phyloP scores from a whole-genome alignment of 2,113 vertebrate genomes.

The Paedocypris sp. region DNA sequence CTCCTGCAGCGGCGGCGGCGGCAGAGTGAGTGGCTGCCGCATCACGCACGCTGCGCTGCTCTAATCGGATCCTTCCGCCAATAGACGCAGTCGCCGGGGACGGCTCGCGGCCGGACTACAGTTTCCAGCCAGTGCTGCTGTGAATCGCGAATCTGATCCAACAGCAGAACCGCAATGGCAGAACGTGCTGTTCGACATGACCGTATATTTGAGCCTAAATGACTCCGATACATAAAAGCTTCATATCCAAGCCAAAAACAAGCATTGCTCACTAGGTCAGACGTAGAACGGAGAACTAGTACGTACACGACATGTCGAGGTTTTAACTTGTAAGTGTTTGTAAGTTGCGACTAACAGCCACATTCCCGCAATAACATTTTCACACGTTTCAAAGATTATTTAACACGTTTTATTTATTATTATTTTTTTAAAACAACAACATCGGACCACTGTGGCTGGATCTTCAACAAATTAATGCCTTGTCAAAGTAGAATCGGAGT shows the following conservation, averaged over 20 bases:
- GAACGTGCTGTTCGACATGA: neutral
- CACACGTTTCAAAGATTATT: no score
- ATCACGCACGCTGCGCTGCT: slow-evolving; percentile 50
- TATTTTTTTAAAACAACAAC: no score
- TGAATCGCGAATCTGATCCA: slow-evolving; percentile 37
- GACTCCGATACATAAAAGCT: neutral
- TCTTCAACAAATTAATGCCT: slow-evolving; percentile 2
- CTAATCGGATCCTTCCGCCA: slow-evolving; percentile 44
- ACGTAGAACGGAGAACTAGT: neutral
- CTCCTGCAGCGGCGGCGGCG: slow-evolving; percentile 58
- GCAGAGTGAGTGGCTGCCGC: slow-evolving; percentile 58
- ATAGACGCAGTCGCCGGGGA: slow-evolving; percentile 28
- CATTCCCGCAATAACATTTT: no score
- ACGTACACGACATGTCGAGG: neutral
- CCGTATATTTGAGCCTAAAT: neutral
- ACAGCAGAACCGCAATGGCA: slow-evolving; percentile 34
- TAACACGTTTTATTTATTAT: no score
- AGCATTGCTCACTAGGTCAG: neutral
- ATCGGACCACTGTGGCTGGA: slow-evolving; percentile 34
- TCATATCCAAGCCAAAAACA: neutral
- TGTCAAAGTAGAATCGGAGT: slow-evolving; percentile 31
- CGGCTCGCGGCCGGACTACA: slow-evolving; percentile 3
- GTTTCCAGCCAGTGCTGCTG: neutral
- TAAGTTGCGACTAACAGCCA: neutral
- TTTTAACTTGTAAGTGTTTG: neutral